Evolutionary conservation across 1,140 invertebrate genomes (phyloP).

Genomic region (Ganaspis sp.): DNA sequence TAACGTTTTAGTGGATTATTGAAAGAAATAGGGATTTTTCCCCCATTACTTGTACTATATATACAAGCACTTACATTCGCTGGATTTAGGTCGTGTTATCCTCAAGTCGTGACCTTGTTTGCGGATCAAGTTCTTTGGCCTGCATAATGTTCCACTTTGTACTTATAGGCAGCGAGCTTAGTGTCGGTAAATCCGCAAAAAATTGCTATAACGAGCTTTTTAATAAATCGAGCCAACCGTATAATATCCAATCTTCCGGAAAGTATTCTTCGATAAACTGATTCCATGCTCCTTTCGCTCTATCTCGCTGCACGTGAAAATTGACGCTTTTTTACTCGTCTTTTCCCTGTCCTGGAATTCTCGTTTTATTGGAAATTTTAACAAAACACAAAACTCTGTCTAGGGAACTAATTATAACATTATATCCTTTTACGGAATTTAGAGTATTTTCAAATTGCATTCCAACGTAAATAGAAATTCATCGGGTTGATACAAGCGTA

Average conservation of each 20-base stretch:
- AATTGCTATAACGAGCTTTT: conserved; percentile 19
- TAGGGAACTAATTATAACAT: not conserved
- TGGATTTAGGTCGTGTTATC: conserved; percentile 9
- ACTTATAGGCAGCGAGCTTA: conserved; percentile 12
- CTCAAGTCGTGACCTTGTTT: conserved; percentile 32
- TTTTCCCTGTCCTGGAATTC: not conserved
- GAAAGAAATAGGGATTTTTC: conserved; percentile 44
- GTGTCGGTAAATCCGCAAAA: conserved; percentile 11
- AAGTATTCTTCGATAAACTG: conserved; percentile 27
- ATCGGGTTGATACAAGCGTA: too few species aligned
- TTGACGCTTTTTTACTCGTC: not conserved
- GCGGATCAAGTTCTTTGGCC: conserved; percentile 32
- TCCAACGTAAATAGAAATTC: not conserved
- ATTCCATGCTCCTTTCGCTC: not conserved
- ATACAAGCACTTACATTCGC: not conserved
- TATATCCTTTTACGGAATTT: not conserved
- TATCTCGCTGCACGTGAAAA: not conserved
- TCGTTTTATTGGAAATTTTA: conserved; percentile 11
- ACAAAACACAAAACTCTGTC: not conserved
- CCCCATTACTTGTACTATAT: not conserved
- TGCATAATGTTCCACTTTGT: conserved; percentile 22
- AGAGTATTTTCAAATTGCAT: conserved; percentile 10
- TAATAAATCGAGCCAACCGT: conserved; percentile 3
- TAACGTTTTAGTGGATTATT: conserved; percentile 65
- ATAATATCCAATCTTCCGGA: conserved; percentile 27